Percentiles rank a stretch among this genome's conserved stretches.
Evolutionary conservation across 2,888 invertebrate species (phyloP).

Genomic region (Conomelus anceps): DNA sequence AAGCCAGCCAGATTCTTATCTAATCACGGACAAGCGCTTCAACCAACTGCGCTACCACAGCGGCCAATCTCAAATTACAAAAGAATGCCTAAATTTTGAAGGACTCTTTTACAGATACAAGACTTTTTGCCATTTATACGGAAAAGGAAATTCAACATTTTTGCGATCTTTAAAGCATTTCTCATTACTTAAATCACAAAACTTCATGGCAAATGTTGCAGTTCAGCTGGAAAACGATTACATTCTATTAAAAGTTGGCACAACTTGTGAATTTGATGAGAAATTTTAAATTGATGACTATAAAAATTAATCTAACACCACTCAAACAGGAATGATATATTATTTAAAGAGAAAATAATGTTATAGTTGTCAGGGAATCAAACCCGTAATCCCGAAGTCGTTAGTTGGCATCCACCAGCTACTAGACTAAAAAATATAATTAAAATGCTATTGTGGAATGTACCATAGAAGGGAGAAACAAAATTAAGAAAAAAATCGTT

Average conservation of each 20-base stretch:
- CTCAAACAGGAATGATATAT: neutral
- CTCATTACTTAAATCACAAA: neutral
- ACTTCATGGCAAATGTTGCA: neutral
- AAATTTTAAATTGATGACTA: neutral
- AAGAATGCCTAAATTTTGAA: neutral
- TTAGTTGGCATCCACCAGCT: no score
- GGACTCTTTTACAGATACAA: neutral
- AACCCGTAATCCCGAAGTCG: neutral
- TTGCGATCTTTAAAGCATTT: no score
- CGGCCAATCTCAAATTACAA: neutral
- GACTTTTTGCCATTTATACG: no score
- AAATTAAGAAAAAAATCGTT: neutral
- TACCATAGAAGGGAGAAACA: neutral
- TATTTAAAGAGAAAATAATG: neutral
- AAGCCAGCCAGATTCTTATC: no score
- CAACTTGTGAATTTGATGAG: neutral
- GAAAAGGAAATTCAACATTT: no score
- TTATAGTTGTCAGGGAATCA: neutral
- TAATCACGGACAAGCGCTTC: no score
- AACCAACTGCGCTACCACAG: no score
- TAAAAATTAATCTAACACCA: neutral
- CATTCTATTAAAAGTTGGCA: neutral
- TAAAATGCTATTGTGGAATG: neutral
- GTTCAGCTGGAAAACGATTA: neutral
- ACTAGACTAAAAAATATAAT: neutral